Percentiles rank a stretch among this genome's conserved stretches.
phyloP scores from a whole-genome alignment of 1,140 invertebrate genomes.

The Lepidurus packardi region DNA sequence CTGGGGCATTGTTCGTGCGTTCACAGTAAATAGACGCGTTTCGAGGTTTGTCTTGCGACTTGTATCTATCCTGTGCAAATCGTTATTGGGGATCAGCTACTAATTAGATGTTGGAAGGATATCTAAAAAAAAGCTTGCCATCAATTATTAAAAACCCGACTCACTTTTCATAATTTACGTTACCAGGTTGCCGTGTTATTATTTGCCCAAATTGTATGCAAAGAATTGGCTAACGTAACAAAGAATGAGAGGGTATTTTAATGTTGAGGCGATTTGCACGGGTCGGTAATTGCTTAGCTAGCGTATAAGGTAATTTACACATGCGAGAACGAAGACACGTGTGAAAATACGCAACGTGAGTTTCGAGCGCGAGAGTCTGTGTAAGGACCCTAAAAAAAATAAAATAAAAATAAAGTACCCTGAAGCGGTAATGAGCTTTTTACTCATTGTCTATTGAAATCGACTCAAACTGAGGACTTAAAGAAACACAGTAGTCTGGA shows the following conservation, averaged over 20 bases:
- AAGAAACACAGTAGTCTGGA: neutral
- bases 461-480: neutral
- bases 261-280: neutral
- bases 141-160: no score
- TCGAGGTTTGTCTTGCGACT: neutral
- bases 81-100: no score
- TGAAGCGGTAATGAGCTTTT: neutral
- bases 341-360: no score
- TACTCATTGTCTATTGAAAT: constrained; percentile 10
- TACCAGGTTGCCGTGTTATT: neutral
- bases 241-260: neutral
- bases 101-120: no score
- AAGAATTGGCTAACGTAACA: neutral
- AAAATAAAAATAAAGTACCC: no score
- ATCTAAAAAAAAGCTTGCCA: no score
- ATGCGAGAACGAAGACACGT: no score
- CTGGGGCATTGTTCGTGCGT: constrained; percentile 11
- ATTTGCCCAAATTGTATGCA: neutral
- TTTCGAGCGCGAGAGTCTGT: no score
- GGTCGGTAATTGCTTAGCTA: neutral
- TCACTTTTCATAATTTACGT: neutral
- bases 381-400: no score
- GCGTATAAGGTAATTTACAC: neutral
- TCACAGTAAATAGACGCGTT: neutral
- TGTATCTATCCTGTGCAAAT: no score